Evolutionary conservation across 2,888 invertebrate genomes (phyloP).

Genomic region (Myathropa florea): DNA sequence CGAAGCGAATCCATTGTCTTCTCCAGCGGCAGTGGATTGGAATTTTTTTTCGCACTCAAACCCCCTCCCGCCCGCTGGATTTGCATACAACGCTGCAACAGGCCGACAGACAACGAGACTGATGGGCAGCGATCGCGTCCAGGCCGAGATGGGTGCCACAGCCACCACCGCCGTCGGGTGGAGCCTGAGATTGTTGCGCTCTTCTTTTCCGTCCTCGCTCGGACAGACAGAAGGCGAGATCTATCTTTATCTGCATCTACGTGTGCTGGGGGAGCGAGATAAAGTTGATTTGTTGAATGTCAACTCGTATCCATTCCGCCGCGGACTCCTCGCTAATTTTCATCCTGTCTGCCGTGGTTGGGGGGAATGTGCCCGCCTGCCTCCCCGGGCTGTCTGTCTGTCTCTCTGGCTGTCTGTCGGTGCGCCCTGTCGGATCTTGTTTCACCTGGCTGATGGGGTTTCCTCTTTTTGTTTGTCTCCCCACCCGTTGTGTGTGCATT

Average conservation of each 20-base stretch:
- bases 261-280: conserved; percentile 11
- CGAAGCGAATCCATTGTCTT: conserved; percentile 68
- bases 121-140: conserved; percentile 38
- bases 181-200: conserved; percentile 19
- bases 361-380: conserved; percentile 37
- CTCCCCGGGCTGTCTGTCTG: conserved; percentile 42
- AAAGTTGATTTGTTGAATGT: conserved; percentile 71
- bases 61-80: neutral
- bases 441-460: conserved; percentile 55
- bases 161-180: conserved; percentile 5
- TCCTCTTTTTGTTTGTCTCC: neutral
- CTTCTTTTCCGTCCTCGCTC: neutral
- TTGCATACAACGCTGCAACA: conserved; percentile 57
- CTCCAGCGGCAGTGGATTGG: neutral
- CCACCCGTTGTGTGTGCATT: neutral
- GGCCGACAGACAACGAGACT: conserved; percentile 54
- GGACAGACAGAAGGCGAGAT: conserved; percentile 49
- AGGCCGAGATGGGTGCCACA: conserved; percentile 18
- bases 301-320: conserved; percentile 36
- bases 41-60: conserved; percentile 36
- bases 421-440: conserved; percentile 64
- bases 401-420: conserved; percentile 49
- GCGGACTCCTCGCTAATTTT: conserved; percentile 18
- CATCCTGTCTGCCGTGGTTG: conserved; percentile 49
- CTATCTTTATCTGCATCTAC: conserved; percentile 36